phyloP scores from a whole-genome alignment of 2,113 vertebrate species.

The Aegotheles bennettii region DNA sequence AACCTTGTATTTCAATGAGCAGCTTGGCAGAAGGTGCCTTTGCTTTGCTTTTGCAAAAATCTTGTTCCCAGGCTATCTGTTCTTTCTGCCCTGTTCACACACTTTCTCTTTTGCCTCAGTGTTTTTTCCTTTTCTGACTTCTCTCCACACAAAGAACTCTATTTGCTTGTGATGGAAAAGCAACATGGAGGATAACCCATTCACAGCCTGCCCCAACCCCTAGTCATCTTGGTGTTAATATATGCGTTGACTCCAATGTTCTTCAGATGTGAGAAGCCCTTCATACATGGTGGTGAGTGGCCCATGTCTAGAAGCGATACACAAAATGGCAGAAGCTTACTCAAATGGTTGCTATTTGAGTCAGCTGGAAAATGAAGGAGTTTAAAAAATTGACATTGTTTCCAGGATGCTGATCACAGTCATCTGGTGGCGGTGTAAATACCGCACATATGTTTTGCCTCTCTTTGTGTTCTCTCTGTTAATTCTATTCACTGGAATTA shows the following conservation, averaged over 20 bases:
- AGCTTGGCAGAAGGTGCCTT: slow-evolving; percentile 5
- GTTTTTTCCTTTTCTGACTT: not conserved
- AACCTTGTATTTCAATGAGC: not conserved
- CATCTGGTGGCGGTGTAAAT: slow-evolving; percentile 1
- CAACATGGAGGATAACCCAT: not conserved
- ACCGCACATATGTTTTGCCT: slow-evolving; percentile 10
- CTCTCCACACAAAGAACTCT: not conserved
- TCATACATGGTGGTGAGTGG: accelerated
- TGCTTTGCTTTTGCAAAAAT: not conserved
- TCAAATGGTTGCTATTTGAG: not conserved
- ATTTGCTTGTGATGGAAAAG: not conserved
- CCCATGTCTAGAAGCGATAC: not conserved
- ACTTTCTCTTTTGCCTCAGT: not conserved
- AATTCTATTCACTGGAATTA: not conserved
- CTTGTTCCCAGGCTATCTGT: not conserved
- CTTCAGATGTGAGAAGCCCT: not conserved
- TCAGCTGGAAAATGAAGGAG: not conserved
- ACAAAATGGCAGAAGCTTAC: not conserved
- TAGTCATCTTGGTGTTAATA: not conserved
- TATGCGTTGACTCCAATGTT: not conserved
- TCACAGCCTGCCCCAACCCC: not conserved
- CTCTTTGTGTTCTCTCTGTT: not conserved
- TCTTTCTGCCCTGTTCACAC: not conserved
- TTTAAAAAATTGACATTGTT: not conserved
- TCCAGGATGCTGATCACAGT: slow-evolving; percentile 19